Percentiles rank a stretch among this genome's conserved stretches.
Evolutionary conservation across 2,797 vertebrate species (phyloP).

Genomic region (Clarias platycephalus): DNA sequence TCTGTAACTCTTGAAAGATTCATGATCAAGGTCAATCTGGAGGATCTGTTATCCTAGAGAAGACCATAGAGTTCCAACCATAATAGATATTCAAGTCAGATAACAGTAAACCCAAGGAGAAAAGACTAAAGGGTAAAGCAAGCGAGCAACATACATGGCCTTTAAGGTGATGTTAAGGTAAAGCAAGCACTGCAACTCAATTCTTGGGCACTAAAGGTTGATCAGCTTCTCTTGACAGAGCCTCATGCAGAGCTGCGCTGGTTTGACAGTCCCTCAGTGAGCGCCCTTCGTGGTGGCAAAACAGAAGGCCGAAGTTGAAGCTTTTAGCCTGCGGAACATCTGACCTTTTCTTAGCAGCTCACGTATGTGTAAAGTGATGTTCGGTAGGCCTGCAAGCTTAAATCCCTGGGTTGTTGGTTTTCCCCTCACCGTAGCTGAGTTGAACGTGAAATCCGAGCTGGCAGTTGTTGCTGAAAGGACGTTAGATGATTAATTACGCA

Average conservation of each 20-base stretch:
- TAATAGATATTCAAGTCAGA: slow-evolving; percentile 67
- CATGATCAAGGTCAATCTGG: neutral
- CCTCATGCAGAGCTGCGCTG: slow-evolving; percentile 57
- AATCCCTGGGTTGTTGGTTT: slow-evolving; percentile 38
- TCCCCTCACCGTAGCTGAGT: slow-evolving; percentile 24
- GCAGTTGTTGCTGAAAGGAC: slow-evolving; percentile 56
- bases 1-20: neutral
- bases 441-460: slow-evolving; percentile 50
- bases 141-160: slow-evolving; percentile 72
- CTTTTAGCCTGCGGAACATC: slow-evolving; percentile 60
- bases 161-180: slow-evolving; percentile 75
- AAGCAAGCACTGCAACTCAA: slow-evolving; percentile 60
- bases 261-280: slow-evolving; percentile 73
- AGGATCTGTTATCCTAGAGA: slow-evolving; percentile 18
- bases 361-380: slow-evolving; percentile 56
- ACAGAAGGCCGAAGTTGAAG: slow-evolving; percentile 57
- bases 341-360: slow-evolving; percentile 72
- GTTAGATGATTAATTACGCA: slow-evolving; percentile 66
- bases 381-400: slow-evolving; percentile 47
- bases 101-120: slow-evolving; percentile 56
- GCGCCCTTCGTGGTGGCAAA: slow-evolving; percentile 61
- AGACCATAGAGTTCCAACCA: slow-evolving; percentile 26
- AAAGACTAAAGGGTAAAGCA: slow-evolving; percentile 72
- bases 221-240: slow-evolving; percentile 64
- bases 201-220: slow-evolving; percentile 75